Evolutionary conservation across 2,113 vertebrate genomes (phyloP).

Genomic region (Tauraco erythrolophus): DNA sequence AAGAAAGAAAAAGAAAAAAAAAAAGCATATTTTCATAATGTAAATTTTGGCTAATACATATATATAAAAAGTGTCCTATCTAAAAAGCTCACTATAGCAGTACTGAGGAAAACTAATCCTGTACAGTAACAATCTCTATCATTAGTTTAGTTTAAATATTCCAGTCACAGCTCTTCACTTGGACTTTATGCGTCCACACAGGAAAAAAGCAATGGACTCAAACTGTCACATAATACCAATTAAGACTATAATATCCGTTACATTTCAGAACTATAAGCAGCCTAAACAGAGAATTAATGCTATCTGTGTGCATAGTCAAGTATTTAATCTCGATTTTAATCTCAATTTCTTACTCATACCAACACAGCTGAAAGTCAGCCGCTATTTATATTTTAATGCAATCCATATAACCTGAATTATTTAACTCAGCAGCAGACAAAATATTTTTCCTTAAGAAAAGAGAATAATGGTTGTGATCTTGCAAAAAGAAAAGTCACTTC

Average conservation of each 20-base stretch:
- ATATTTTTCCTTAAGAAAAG: neutral
- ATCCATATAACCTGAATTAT: neutral
- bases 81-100: neutral
- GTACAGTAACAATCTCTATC: neutral
- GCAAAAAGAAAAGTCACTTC: neutral
- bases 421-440: neutral
- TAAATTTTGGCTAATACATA: neutral
- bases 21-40: neutral
- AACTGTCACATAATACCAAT: neutral
- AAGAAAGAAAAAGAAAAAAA: neutral
- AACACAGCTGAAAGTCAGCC: neutral
- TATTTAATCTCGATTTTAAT: neutral
- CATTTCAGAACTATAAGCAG: neutral
- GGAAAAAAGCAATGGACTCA: neutral
- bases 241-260: neutral
- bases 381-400: neutral
- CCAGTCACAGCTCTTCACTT: neutral
- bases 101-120: neutral
- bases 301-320: neutral
- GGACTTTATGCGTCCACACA: neutral
- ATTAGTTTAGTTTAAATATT: neutral
- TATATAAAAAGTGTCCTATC: neutral
- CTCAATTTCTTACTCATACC: neutral
- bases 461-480: neutral
- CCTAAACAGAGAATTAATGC: neutral